These are phyloP conservation scores for Bruchidius siliquastri DNA, from an alignment of 2,888 invertebrate species.

Conservation along the genomic window DNA sequence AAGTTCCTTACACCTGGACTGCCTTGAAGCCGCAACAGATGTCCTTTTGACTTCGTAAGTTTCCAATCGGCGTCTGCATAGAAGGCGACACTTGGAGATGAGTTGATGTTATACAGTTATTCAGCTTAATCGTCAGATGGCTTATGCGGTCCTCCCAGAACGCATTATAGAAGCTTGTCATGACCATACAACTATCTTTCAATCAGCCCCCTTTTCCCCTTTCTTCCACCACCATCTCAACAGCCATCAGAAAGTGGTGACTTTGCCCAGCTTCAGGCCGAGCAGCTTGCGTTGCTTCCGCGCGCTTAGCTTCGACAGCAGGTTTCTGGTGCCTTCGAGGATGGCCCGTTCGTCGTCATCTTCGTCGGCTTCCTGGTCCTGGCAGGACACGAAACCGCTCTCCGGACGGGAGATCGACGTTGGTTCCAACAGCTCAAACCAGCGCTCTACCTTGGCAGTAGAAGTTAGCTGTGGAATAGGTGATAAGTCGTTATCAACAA, in stretches of 20 bases:
- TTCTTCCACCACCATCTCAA: neutral
- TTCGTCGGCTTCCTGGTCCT: slow-evolving; percentile 52
- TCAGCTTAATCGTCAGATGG: too few relatives aligned
- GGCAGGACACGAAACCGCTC: slow-evolving; percentile 69
- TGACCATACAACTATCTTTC: neutral
- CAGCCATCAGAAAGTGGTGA: slow-evolving; percentile 61
- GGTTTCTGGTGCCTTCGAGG: slow-evolving; percentile 62
- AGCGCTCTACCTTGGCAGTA: slow-evolving; percentile 73
- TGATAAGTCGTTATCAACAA: too few relatives aligned
- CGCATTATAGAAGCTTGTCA: neutral
- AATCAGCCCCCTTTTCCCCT: neutral
- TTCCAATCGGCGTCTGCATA: too few relatives aligned
- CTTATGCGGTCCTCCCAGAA: too few relatives aligned
- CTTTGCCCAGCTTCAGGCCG: slow-evolving; percentile 65
- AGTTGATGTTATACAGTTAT: too few relatives aligned
- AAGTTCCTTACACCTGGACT: too few relatives aligned
- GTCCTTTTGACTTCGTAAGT: too few relatives aligned
- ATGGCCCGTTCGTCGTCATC: slow-evolving; percentile 58
- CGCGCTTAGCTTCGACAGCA: slow-evolving; percentile 64
- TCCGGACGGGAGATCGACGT: slow-evolving; percentile 67
- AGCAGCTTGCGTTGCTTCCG: slow-evolving; percentile 67
- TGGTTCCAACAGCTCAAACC: slow-evolving; percentile 70
- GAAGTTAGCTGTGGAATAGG: slow-evolving; percentile 60
- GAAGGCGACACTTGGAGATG: too few relatives aligned
- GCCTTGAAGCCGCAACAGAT: too few relatives aligned